Evolutionary conservation across 2,888 invertebrate genomes (phyloP).

Genomic region (Caenorhabditis sinica): DNA sequence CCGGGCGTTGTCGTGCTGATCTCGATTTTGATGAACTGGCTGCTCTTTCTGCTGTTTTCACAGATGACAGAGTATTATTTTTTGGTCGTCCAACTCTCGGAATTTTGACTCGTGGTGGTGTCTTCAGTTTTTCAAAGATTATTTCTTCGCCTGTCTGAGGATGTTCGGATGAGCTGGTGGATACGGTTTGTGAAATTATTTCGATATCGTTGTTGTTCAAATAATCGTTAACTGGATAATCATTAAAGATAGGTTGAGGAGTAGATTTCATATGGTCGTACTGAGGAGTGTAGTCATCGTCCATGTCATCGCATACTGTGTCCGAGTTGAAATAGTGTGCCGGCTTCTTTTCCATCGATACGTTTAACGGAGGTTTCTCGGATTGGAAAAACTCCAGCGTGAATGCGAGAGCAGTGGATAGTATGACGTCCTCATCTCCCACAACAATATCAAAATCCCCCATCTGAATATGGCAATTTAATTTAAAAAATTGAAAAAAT

Average conservation of each 20-base stretch:
- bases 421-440: background rate
- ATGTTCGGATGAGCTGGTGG: background rate
- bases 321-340: background rate
- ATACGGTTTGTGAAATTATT: background rate
- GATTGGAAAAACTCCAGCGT: conserved; percentile 23
- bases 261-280: background rate
- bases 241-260: background rate
- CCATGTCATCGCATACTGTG: background rate
- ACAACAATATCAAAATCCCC: background rate
- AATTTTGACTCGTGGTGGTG: too few relatives aligned
- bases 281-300: background rate
- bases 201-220: background rate
- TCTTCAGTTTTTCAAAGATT: too few relatives aligned
- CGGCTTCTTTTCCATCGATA: background rate
- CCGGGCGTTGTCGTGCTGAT: background rate
- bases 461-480: conserved; percentile 19
- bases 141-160: too few relatives aligned
- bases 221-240: too few relatives aligned
- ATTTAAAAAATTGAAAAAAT: background rate
- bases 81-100: background rate
- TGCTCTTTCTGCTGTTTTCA: background rate
- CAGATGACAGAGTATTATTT: background rate
- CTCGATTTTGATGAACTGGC: background rate
- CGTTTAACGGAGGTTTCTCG: background rate
- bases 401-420: conserved; percentile 17